phyloP scores from a whole-genome alignment of 2,888 invertebrate species.

The Carcina quercana region DNA sequence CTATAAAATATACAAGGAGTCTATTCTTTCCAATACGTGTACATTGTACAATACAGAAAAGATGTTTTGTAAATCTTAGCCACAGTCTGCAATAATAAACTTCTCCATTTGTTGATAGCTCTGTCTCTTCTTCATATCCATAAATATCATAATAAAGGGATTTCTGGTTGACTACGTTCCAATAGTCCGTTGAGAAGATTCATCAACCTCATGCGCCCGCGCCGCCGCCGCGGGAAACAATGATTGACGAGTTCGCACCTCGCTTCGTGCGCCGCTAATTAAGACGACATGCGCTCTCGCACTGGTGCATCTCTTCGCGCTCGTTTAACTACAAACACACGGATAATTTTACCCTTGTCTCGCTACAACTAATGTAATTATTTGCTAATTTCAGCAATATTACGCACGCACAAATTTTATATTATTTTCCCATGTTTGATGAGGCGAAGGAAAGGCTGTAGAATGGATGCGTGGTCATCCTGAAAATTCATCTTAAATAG shows the following conservation, averaged over 20 bases:
- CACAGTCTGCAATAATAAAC: no score
- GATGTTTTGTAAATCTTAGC: no score
- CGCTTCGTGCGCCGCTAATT: constrained; percentile 61
- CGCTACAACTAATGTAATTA: constrained; percentile 21
- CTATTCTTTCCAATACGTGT: no score
- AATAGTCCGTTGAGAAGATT: constrained; percentile 51
- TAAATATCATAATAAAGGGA: constrained; percentile 36
- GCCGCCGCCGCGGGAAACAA: constrained; percentile 46
- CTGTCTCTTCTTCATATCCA: neutral
- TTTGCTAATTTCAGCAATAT: no score
- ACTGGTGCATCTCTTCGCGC: constrained; percentile 48
- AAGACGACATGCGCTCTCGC: constrained; percentile 66
- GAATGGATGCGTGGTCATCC: no score
- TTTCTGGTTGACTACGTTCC: constrained; percentile 43
- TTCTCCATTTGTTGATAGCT: neutral
- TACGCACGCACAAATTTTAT: no score
- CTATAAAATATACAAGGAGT: no score
- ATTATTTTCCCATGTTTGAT: no score
- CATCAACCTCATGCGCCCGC: constrained; percentile 38
- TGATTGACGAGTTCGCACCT: constrained; percentile 73
- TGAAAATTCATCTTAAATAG: no score
- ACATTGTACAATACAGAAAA: no score
- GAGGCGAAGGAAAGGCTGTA: no score
- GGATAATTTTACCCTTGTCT: constrained; percentile 33
- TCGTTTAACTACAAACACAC: constrained; percentile 44